phyloP scores from a whole-genome alignment of 2,888 invertebrate species.

The Thereva nobilitata region DNA sequence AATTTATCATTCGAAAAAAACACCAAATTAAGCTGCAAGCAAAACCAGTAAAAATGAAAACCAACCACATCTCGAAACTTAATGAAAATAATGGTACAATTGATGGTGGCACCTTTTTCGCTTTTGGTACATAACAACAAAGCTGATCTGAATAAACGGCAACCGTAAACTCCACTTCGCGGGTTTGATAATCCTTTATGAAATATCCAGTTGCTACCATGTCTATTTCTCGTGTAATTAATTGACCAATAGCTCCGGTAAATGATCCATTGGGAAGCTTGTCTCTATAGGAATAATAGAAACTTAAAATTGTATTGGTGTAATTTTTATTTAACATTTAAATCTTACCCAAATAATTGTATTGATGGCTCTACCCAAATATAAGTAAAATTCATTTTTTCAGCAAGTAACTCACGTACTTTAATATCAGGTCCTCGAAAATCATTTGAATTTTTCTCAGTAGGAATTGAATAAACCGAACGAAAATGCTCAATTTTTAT shows the following conservation, averaged over 20 bases:
- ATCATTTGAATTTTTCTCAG: slow-evolving; percentile 3
- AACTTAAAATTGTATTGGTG: neutral
- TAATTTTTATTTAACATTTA: neutral
- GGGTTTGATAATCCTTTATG: slow-evolving; percentile 56
- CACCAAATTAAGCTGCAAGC: slow-evolving; percentile 51
- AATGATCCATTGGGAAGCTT: slow-evolving; percentile 53
- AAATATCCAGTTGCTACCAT: slow-evolving; percentile 56
- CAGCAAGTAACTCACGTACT: slow-evolving; percentile 49
- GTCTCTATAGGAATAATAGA: slow-evolving; percentile 46
- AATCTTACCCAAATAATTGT: slow-evolving; percentile 51
- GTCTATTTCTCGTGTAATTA: slow-evolving; percentile 53
- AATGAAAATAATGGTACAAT: slow-evolving; percentile 55
- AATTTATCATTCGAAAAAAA: slow-evolving; percentile 42
- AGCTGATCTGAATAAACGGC: slow-evolving; percentile 56
- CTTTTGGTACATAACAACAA: slow-evolving; percentile 57
- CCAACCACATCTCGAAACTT: slow-evolving; percentile 52
- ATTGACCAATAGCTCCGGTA: slow-evolving; percentile 54
- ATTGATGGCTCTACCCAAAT: slow-evolving; percentile 49
- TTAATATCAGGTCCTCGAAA: slow-evolving; percentile 51
- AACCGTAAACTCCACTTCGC: slow-evolving; percentile 53
- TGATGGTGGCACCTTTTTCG: slow-evolving; percentile 55
- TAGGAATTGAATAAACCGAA: slow-evolving; percentile 50
- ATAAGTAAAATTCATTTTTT: slow-evolving; percentile 50
- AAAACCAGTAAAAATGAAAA: slow-evolving; percentile 50
- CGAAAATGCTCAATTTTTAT: slow-evolving; percentile 52